Conservation (phyloP, 1,140 invertebrate species). For the Pseudomyrmex flavicornis region DNA sequence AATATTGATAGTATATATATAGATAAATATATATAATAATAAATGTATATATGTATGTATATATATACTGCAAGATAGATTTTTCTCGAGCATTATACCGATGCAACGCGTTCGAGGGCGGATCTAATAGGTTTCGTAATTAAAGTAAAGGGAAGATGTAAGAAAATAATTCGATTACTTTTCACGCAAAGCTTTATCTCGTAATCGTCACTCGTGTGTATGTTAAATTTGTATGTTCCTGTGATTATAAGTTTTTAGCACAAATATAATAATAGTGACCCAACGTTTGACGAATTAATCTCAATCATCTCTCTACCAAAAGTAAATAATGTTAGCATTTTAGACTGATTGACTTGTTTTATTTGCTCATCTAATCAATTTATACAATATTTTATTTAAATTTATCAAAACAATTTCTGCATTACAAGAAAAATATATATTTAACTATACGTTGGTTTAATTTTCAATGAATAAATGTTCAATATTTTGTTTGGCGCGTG, state of each 20-base stretch:
- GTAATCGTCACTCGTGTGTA: constrained; percentile 34
- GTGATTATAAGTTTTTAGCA: constrained; percentile 54
- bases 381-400: too few relatives aligned
- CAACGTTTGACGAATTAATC: constrained; percentile 39
- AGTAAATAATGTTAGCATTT: background rate
- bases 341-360: background rate
- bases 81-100: constrained; percentile 47
- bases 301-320: constrained; percentile 26
- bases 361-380: background rate
- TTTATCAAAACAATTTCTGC: too few relatives aligned
- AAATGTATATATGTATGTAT: too few relatives aligned
- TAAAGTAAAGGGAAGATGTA: background rate
- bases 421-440: too few relatives aligned
- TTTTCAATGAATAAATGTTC: too few relatives aligned
- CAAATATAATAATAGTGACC: constrained; percentile 51
- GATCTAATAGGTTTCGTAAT: constrained; percentile 19
- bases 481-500: too few relatives aligned
- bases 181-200: constrained; percentile 31
- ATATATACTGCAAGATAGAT: constrained; percentile 44
- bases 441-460: too few relatives aligned
- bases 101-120: constrained; percentile 41
- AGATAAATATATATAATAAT: too few relatives aligned
- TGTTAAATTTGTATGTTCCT: constrained; percentile 53
- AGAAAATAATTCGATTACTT: constrained; percentile 13
- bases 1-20: constrained; percentile 21